Percentiles rank a stretch among this genome's conserved stretches.
These are phyloP conservation scores for Tragelaphus scriptus DNA, from an alignment of 2,113 vertebrate species.

Conservation along the genomic window DNA sequence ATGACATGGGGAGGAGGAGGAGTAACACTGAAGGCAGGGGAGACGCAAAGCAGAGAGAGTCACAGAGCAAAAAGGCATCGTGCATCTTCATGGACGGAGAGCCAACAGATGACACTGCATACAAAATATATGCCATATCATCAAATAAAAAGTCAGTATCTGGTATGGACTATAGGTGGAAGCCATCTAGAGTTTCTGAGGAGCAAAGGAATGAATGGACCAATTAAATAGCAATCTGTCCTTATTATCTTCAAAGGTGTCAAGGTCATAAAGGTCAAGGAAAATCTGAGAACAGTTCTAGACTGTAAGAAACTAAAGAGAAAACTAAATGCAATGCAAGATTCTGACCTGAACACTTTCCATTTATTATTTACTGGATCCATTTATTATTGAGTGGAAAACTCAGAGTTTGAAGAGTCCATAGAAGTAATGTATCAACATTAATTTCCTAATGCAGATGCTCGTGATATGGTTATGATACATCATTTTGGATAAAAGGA, in stretches of 20 bases:
- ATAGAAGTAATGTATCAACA: neutral
- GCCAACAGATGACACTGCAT: neutral
- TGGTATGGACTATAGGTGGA: neutral
- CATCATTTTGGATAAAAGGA: neutral
- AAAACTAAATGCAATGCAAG: neutral
- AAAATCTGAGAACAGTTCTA: neutral
- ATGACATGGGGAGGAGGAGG: neutral
- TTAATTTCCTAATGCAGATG: neutral
- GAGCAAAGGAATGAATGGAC: neutral
- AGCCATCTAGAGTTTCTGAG: neutral
- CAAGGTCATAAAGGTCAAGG: neutral
- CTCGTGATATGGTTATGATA: neutral
- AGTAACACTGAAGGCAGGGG: neutral
- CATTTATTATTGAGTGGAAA: neutral
- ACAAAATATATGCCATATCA: neutral
- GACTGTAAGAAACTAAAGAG: neutral
- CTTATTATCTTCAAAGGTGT: neutral
- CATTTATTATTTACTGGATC: neutral
- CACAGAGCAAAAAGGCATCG: neutral
- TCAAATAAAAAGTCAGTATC: neutral
- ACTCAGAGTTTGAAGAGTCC: neutral
- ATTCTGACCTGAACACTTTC: neutral
- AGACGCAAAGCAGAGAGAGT: neutral
- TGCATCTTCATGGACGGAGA: neutral
- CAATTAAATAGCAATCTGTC: neutral